Base-by-base conservation (phyloP, 1,140 invertebrate species). In the Spodoptera frugiperda region DNA sequence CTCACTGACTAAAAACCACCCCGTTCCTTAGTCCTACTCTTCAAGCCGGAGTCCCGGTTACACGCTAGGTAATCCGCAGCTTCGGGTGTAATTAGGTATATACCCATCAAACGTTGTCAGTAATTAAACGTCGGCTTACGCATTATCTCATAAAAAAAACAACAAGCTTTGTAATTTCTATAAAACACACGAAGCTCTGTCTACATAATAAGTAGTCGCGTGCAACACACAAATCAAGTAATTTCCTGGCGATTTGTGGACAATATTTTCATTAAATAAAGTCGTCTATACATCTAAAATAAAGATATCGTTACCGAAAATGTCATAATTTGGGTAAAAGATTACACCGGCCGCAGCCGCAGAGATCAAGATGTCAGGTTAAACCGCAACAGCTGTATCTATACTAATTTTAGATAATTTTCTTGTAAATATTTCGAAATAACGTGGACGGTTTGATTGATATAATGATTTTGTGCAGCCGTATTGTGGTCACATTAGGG, bases 221-320 rank as follows among this genome's bases (percentile, higher is more conserved):
- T 81, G 79, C 68, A 70, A 57, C 44, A 3, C 39, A 49, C 11
- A n/a, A 21, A 73, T 73, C 61, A 59, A 55, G 33, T 73, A 17
- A 19, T 73, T 73, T 73, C 54, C 39, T 59, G 51, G 6, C 9
- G 30, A 51, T 51, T 70, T 25, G 25, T 55, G n/a, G 55, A 79
- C 49, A 53, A 71, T 17, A 72, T 78, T 76, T 83, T 76, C 72
- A 79, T 79, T 85, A 82, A 82, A 85, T 85, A 80, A 85, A 83
- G 76, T 55, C 53, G 80, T 82, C 78, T 77, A 59, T 71, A 77
- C 33, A 39, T 39, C 6, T 4, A 39, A 76, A 61, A 65, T 61
- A 61, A 15, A 77, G 73, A 81, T 76, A 74, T 81, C 53, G 39
- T 17, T 59, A n/a, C 55, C 15, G 48, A 39, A 48, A 57, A 48